These are phyloP conservation scores for Melikaiella ostensackeni DNA, from an alignment of 2,888 invertebrate species.

Conservation along the genomic window DNA sequence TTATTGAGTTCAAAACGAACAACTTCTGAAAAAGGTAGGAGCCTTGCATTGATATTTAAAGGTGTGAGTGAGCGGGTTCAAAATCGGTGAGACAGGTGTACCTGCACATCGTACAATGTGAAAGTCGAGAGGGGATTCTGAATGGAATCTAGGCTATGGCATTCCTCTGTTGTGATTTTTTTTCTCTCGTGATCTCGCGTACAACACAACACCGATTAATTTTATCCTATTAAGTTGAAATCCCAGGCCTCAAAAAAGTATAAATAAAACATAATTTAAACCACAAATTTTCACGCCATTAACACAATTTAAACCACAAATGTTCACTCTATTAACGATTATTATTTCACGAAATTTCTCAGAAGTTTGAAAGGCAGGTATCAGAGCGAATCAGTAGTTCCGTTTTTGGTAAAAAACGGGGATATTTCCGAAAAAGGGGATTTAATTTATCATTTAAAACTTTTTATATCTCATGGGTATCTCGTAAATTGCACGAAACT, in stretches of 20 bases:
- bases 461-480: too few relatives aligned
- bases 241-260: background rate
- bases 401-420: too few relatives aligned
- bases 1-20: background rate
- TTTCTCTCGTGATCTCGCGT: conserved; percentile 32
- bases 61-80: conserved; percentile 25
- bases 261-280: background rate
- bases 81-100: conserved; percentile 37
- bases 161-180: conserved; percentile 39
- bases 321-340: background rate
- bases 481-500: too few relatives aligned
- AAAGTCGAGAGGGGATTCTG: conserved; percentile 36
- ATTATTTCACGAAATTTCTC: background rate
- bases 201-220: background rate
- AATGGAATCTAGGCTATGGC: conserved; percentile 42
- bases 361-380: too few relatives aligned
- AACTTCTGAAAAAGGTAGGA: background rate
- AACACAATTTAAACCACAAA: background rate
- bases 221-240: conserved; percentile 12
- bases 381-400: too few relatives aligned
- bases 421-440: too few relatives aligned
- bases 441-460: too few relatives aligned
- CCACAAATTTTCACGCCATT: background rate
- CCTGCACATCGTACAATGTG: conserved; percentile 28
- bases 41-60: background rate